Evolutionary conservation across 1,140 invertebrate genomes (phyloP).

Genomic region (Habropoda laboriosa): DNA sequence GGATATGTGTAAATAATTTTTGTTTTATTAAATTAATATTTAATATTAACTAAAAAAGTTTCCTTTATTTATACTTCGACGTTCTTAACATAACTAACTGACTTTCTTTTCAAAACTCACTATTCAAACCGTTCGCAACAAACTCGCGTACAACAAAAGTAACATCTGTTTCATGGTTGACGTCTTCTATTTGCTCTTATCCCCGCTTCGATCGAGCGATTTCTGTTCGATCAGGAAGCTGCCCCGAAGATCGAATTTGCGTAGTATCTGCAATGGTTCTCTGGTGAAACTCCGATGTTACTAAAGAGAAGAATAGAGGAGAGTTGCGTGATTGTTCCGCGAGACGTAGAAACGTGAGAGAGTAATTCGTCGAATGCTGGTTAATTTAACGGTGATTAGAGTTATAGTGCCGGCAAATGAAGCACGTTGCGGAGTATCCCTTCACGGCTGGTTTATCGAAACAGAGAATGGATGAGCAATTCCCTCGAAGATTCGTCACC

Average conservation of each 20-base stretch:
- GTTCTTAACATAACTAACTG: no score
- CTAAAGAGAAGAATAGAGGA: neutral
- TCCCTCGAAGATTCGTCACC: neutral
- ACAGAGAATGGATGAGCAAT: neutral
- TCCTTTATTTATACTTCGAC: no score
- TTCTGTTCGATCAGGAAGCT: neutral
- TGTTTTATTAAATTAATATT: no score
- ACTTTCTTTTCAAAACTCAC: no score
- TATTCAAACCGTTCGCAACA: no score
- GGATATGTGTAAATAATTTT: no score
- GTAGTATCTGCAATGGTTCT: neutral
- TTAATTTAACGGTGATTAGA: conserved; percentile 17
- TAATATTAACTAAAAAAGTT: no score
- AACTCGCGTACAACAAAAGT: no score
- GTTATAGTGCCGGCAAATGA: conserved; percentile 1
- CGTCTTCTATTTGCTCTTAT: no score
- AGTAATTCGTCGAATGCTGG: neutral
- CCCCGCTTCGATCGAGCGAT: neutral
- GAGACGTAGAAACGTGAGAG: neutral
- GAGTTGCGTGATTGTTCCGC: neutral
- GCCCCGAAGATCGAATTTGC: neutral
- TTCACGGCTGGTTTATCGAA: neutral
- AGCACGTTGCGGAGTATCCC: neutral
- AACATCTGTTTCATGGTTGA: no score
- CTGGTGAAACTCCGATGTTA: neutral